Evolutionary conservation across 2,113 vertebrate species (phyloP).

Genomic region (Calidris pugnax): DNA sequence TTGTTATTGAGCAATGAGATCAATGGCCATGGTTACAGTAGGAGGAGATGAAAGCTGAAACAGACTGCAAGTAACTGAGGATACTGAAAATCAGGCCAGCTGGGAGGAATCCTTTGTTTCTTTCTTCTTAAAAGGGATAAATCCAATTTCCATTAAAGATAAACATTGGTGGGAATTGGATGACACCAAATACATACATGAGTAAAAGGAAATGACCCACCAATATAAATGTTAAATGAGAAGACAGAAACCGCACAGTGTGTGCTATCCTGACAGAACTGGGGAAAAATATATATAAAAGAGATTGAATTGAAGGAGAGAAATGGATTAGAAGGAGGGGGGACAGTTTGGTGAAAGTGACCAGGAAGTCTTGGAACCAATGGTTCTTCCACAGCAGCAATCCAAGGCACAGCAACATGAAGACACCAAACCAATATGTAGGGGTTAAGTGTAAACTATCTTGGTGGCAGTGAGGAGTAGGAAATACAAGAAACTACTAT

Average conservation of each 20-base stretch:
- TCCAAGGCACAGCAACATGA: background rate
- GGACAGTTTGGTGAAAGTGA: background rate
- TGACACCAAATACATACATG: background rate
- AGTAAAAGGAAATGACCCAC: conserved; percentile 10
- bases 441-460: background rate
- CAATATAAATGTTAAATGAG: conserved; percentile 1
- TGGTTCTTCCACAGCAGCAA: background rate
- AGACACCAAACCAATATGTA: background rate
- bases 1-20: background rate
- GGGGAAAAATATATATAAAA: background rate
- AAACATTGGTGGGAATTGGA: background rate
- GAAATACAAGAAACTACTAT: background rate
- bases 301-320: background rate
- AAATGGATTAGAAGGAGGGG: background rate
- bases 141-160: background rate
- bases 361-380: background rate
- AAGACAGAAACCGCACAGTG: background rate
- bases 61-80: background rate
- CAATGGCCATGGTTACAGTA: background rate
- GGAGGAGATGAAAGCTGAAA: background rate
- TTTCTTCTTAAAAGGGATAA: conserved; percentile 11
- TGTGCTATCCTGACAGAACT: background rate
- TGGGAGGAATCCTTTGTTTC: conserved; percentile 4
- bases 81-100: background rate
- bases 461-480: background rate